phyloP scores from a whole-genome alignment of 1,140 invertebrate species.

The Amyelois transitella region DNA sequence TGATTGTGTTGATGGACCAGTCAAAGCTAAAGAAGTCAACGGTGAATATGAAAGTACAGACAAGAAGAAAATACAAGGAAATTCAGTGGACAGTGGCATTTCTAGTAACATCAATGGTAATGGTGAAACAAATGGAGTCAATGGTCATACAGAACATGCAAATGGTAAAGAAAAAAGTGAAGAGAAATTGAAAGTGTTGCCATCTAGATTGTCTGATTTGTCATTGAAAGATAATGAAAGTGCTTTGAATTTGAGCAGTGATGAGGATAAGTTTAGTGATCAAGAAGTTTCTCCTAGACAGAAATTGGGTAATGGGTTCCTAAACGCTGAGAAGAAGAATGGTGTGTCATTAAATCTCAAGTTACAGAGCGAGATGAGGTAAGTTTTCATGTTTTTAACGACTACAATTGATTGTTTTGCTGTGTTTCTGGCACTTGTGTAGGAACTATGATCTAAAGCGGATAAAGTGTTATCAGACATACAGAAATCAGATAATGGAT shows the following conservation, averaged over 20 bases:
- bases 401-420: too few species aligned
- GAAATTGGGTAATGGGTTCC: conserved; percentile 26
- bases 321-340: conserved; percentile 49
- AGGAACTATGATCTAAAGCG: too few species aligned
- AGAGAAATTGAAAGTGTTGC: conserved; percentile 28
- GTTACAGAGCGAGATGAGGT: conserved; percentile 67
- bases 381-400: conserved; percentile 2
- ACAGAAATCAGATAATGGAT: not conserved
- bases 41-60: conserved; percentile 31
- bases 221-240: conserved; percentile 54
- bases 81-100: conserved; percentile 64
- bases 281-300: conserved; percentile 38
- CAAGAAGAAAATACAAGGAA: conserved; percentile 45
- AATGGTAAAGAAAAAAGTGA: conserved; percentile 20
- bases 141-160: conserved; percentile 25
- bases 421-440: too few species aligned
- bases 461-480: not conserved
- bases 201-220: conserved; percentile 48
- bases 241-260: conserved; percentile 38
- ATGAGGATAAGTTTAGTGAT: conserved; percentile 56
- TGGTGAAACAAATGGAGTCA: conserved; percentile 22
- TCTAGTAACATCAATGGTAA: conserved; percentile 54
- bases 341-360: conserved; percentile 62
- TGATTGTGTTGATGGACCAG: conserved; percentile 49
- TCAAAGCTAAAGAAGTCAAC: conserved; percentile 31